Evolutionary conservation across 2,113 vertebrate species (phyloP).

Genomic region (Cranoglanis bouderius): DNA sequence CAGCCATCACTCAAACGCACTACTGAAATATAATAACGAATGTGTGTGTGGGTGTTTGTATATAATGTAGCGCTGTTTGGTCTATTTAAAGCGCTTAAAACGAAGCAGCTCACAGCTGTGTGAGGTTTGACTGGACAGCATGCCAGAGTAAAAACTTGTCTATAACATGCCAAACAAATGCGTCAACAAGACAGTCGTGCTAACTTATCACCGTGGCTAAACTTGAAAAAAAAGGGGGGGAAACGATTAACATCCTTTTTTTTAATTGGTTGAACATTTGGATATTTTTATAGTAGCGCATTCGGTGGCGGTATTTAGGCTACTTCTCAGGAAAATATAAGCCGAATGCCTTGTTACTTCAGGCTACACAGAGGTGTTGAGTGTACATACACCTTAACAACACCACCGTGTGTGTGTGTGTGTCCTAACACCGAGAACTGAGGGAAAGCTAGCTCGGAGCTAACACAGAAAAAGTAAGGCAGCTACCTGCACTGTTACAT

Average conservation of each 20-base stretch:
- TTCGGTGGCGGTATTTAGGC: background rate
- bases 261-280: background rate
- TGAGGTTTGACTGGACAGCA: background rate
- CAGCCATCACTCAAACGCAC: background rate
- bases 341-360: background rate
- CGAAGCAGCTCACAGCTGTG: slow-evolving; percentile 19
- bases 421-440: slow-evolving; percentile 43
- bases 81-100: background rate
- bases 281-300: background rate
- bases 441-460: slow-evolving; percentile 55
- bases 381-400: background rate
- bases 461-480: slow-evolving; percentile 59
- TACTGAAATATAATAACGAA: background rate
- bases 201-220: background rate
- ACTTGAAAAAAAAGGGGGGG: background rate
- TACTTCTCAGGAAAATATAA: background rate
- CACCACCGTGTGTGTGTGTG: background rate
- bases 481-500: slow-evolving; percentile 63
- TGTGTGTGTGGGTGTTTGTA: background rate
- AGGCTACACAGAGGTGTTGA: background rate
- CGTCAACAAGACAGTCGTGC: background rate
- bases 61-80: background rate
- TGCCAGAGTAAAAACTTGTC: slow-evolving; percentile 13
- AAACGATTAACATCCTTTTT: too few species aligned
- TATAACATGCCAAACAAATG: background rate